Conservation (phyloP, 2,888 invertebrate genomes). For the Drosophila antonietae region DNA sequence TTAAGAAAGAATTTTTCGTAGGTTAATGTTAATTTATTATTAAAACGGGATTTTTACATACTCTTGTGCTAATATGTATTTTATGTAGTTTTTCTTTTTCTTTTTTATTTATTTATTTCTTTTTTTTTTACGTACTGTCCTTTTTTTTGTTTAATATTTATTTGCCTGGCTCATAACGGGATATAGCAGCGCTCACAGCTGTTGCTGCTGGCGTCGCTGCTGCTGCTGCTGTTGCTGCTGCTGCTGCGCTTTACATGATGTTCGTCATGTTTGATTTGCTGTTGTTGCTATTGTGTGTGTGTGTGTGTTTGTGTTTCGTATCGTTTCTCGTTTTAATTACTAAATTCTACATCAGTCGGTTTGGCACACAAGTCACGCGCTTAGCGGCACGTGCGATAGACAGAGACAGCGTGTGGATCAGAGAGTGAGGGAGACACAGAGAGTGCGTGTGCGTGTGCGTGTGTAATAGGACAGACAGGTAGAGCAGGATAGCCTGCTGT, state of each 20-base stretch:
- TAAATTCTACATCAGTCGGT: conserved; percentile 84
- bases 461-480: neutral
- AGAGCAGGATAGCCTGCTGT: neutral
- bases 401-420: conserved; percentile 16
- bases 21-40: conserved; percentile 49
- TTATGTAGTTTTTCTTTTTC: conserved; percentile 25
- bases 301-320: conserved; percentile 21
- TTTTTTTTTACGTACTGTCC: conserved; percentile 24
- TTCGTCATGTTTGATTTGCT: conserved; percentile 46
- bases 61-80: conserved; percentile 53
- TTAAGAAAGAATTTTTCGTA: conserved; percentile 20
- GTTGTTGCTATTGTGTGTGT: conserved; percentile 21
- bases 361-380: conserved; percentile 84
- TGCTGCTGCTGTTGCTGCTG: neutral
- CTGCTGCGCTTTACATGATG: conserved; percentile 14
- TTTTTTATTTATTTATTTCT: neutral
- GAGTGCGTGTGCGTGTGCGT: neutral
- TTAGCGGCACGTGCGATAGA: conserved; percentile 50
- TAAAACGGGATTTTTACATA: conserved; percentile 69
- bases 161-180: conserved; percentile 16
- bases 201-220: neutral
- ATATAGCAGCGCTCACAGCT: neutral
- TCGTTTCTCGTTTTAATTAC: conserved; percentile 58
- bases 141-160: conserved; percentile 5
- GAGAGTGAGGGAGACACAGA: neutral